Conservation (phyloP, 1,140 invertebrate genomes). For the Drosophila kanapiae region DNA sequence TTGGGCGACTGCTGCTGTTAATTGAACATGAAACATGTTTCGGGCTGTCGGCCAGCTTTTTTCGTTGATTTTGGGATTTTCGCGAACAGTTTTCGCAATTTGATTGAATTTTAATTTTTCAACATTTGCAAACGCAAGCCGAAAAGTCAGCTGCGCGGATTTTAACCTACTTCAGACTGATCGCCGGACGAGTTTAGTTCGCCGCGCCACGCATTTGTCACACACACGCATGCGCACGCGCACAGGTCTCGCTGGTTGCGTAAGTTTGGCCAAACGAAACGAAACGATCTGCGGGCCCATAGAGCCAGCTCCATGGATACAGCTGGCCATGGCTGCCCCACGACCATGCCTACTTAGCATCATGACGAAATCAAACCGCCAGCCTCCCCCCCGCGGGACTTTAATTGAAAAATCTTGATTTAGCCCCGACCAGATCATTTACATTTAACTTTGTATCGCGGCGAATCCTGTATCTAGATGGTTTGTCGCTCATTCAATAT, state of each 20-base stretch:
- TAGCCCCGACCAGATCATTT: conserved; percentile 42
- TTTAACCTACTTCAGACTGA: conserved; percentile 70
- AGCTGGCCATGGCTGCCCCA: conserved; percentile 52
- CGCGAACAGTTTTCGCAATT: conserved; percentile 62
- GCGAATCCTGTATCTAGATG: conserved; percentile 52
- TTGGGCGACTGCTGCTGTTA: conserved; percentile 40
- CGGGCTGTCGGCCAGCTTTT: conserved; percentile 44
- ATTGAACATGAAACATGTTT: conserved; percentile 63
- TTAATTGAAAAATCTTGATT: conserved; percentile 71
- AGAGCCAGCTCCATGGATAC: conserved; percentile 22
- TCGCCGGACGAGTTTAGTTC: conserved; percentile 65
- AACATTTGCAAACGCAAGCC: conserved; percentile 59
- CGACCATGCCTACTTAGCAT: conserved; percentile 61
- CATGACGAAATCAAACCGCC: conserved; percentile 51
- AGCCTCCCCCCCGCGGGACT: conserved; percentile 22
- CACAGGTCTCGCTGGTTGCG: conserved; percentile 42
- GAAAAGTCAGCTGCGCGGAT: conserved; percentile 59
- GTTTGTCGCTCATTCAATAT: conserved; percentile 43
- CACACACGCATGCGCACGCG: conserved; percentile 58
- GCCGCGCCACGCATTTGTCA: conserved; percentile 63
- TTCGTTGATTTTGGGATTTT: conserved; percentile 42
- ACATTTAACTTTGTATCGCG: conserved; percentile 46
- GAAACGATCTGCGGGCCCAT: conserved; percentile 23
- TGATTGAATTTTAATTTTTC: conserved; percentile 76
- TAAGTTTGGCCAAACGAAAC: conserved; percentile 42